Conservation (phyloP, 2,888 invertebrate genomes). For the Lysandra coridon region DNA sequence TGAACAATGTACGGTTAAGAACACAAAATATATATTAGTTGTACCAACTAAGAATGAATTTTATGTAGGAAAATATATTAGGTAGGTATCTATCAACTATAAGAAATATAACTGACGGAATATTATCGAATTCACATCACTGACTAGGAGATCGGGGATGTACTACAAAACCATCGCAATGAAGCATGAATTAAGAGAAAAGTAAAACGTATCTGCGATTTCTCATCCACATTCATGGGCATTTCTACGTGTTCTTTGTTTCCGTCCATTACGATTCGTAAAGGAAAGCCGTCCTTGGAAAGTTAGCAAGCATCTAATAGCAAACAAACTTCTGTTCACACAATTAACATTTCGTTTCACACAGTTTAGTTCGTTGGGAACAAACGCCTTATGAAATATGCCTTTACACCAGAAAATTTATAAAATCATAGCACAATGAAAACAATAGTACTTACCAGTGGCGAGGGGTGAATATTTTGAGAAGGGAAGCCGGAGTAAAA, state of each 20-base stretch:
- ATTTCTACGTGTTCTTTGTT: slow-evolving; percentile 37
- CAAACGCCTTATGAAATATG: not conserved
- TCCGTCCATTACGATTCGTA: slow-evolving; percentile 41
- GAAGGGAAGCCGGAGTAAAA: too few species aligned
- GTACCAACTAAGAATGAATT: too few species aligned
- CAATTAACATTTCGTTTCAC: slow-evolving; percentile 40
- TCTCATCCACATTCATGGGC: slow-evolving; percentile 28
- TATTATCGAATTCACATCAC: not conserved
- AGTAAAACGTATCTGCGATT: not conserved
- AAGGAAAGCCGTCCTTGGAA: slow-evolving; percentile 64
- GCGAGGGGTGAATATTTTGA: too few species aligned
- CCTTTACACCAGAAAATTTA: not conserved
- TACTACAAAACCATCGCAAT: slow-evolving; percentile 6
- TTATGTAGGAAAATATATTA: not conserved
- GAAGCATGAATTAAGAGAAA: not conserved
- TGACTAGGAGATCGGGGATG: not conserved
- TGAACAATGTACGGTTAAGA: too few species aligned
- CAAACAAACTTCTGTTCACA: slow-evolving; percentile 39
- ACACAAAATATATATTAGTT: too few species aligned
- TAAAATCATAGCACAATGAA: not conserved
- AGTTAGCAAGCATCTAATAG: slow-evolving; percentile 54
- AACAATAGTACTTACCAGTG: not conserved
- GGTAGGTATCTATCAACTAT: not conserved
- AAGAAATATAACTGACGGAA: not conserved
- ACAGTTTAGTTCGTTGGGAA: slow-evolving; percentile 29